Percentiles rank a stretch among this genome's conserved stretches.
These are phyloP conservation scores for Bujurquina vittata DNA, from an alignment of 2,113 vertebrate genomes.

Conservation along the genomic window DNA sequence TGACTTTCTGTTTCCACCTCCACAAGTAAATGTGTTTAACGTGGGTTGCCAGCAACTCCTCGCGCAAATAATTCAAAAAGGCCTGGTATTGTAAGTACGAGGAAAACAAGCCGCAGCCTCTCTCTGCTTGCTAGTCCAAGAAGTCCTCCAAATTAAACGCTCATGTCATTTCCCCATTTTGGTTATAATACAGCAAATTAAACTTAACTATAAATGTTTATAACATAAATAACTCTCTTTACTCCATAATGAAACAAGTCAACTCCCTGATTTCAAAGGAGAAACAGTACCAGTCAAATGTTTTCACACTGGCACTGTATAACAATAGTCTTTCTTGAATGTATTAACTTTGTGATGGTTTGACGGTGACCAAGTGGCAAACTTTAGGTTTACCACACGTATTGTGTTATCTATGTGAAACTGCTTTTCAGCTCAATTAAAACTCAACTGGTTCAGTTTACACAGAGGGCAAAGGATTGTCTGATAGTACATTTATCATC, in stretches of 20 bases:
- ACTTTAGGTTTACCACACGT: background rate
- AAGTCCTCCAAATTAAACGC: background rate
- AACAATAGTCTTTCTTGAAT: background rate
- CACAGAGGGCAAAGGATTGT: slow-evolving; percentile 8
- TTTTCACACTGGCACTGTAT: too few relatives aligned
- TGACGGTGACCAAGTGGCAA: background rate
- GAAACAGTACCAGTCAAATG: too few relatives aligned
- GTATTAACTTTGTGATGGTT: background rate
- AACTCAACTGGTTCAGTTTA: background rate
- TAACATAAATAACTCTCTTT: background rate
- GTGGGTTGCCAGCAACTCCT: background rate
- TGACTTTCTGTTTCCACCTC: background rate
- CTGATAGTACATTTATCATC: slow-evolving; percentile 54
- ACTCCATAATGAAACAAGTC: background rate
- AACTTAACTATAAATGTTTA: background rate
- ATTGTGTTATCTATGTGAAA: background rate
- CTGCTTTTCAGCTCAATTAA: slow-evolving; percentile 1
- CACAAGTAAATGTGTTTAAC: background rate
- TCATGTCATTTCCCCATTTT: background rate
- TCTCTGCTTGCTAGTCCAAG: background rate
- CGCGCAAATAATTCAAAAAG: background rate
- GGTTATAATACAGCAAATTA: background rate
- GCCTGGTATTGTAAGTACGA: background rate
- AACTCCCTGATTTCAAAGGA: too few relatives aligned
- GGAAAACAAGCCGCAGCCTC: background rate